Percentiles rank a stretch among this genome's conserved stretches.
These are phyloP conservation scores for Picathartes gymnocephalus DNA, from an alignment of 2,113 vertebrate genomes.

Conservation along the genomic window DNA sequence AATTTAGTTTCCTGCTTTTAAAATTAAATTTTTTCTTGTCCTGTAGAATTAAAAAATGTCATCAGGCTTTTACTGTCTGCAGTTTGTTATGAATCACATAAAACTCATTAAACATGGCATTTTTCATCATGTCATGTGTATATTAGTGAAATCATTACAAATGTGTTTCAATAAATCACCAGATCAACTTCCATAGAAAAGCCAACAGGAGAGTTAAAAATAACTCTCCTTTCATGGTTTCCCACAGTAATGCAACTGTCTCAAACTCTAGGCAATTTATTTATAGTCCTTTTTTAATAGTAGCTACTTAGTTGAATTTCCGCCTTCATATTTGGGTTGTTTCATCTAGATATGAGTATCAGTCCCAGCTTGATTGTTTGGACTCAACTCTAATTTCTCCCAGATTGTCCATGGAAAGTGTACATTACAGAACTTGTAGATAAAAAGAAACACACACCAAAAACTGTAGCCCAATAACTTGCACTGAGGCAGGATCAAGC, in stretches of 20 bases:
- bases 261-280: constrained; percentile 15
- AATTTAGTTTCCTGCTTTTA: constrained; percentile 18
- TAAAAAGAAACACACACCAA: constrained; percentile 15
- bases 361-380: constrained; percentile 16
- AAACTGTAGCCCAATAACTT: neutral
- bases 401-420: neutral
- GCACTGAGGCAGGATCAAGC: neutral
- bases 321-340: constrained; percentile 23
- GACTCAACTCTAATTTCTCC: constrained; percentile 42
- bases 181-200: neutral
- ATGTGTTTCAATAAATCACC: constrained; percentile 15
- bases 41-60: neutral
- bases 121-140: neutral
- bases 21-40: neutral
- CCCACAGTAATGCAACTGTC: constrained; percentile 10
- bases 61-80: neutral
- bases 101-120: constrained; percentile 2
- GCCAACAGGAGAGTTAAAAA: constrained; percentile 13
- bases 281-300: constrained; percentile 45
- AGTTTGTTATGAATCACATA: neutral
- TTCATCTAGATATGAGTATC: constrained; percentile 30
- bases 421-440: neutral
- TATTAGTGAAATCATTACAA: constrained; percentile 27
- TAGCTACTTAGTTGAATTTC: constrained; percentile 46
- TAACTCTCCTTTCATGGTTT: constrained; percentile 14